These are phyloP conservation scores for Daphoenositta chrysoptera DNA, from an alignment of 2,113 vertebrate genomes.

Conservation along the genomic window DNA sequence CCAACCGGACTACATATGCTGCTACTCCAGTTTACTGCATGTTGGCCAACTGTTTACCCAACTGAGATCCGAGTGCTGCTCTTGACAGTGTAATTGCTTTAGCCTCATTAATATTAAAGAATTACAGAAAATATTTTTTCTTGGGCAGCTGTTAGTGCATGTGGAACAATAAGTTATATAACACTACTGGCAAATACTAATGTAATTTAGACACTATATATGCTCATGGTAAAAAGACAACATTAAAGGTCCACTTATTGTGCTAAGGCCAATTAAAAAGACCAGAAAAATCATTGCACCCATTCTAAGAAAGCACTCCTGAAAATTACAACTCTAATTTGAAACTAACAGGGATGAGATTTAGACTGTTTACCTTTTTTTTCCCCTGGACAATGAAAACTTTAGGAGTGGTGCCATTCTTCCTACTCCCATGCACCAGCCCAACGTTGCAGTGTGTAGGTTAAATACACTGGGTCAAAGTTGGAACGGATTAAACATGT, in stretches of 20 bases:
- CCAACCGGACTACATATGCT: constrained; percentile 59
- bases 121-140: constrained; percentile 44
- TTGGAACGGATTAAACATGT: background rate
- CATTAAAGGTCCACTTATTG: background rate
- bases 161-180: constrained; percentile 24
- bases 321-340: background rate
- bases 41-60: constrained; percentile 64
- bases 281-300: background rate
- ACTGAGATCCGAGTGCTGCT: constrained; percentile 36
- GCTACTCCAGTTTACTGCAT: constrained; percentile 41
- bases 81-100: constrained; percentile 46
- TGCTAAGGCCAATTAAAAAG: background rate
- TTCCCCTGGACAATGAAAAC: background rate
- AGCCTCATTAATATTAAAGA: constrained; percentile 58
- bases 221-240: background rate
- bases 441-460: background rate
- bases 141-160: constrained; percentile 35
- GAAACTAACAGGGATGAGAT: background rate
- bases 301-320: background rate
- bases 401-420: background rate
- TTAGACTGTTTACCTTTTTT: background rate
- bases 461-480: background rate
- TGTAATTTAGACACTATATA: background rate
- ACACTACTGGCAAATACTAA: background rate
- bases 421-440: background rate